phyloP scores from a whole-genome alignment of 2,888 invertebrate genomes.

The Cheilosia soror region DNA sequence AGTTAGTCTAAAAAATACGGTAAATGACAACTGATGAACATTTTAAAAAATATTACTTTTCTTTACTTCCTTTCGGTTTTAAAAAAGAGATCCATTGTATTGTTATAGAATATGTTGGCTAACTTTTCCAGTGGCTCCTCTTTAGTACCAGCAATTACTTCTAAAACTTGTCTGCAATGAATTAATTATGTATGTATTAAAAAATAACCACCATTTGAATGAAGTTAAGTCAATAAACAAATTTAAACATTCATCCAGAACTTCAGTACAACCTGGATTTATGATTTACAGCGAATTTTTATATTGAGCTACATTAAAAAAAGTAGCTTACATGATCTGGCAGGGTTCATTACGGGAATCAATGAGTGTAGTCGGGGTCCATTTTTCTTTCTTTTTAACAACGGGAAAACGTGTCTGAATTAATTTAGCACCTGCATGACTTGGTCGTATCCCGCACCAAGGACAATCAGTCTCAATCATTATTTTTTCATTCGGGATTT shows the following conservation, averaged over 20 bases:
- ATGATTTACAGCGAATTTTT: conserved; percentile 37
- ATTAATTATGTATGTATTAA: too few relatives aligned
- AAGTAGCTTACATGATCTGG: conserved; percentile 90
- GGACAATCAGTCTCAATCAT: conserved; percentile 97
- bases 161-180: conserved; percentile 92
- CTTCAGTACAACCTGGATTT: conserved; percentile 17
- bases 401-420: conserved; percentile 89
- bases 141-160: conserved; percentile 91
- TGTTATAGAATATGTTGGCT: conserved; percentile 90
- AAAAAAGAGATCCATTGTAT: conserved; percentile 93
- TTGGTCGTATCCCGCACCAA: conserved; percentile 96
- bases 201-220: too few relatives aligned
- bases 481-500: conserved; percentile 91
- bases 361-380: conserved; percentile 89
- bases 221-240: too few relatives aligned
- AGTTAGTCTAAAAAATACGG: too few relatives aligned
- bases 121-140: conserved; percentile 89
- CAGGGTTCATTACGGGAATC: conserved; percentile 97
- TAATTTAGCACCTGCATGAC: conserved; percentile 91
- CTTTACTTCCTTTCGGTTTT: conserved; percentile 21
- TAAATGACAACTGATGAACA: too few relatives aligned
- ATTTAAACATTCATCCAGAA: too few relatives aligned
- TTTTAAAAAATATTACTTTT: too few relatives aligned
- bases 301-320: not conserved
- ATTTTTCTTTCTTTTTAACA: conserved; percentile 95